Percentiles rank a stretch among this genome's conserved stretches.
These are phyloP conservation scores for Willisornis vidua DNA, from an alignment of 2,113 vertebrate genomes.

Conservation along the genomic window DNA sequence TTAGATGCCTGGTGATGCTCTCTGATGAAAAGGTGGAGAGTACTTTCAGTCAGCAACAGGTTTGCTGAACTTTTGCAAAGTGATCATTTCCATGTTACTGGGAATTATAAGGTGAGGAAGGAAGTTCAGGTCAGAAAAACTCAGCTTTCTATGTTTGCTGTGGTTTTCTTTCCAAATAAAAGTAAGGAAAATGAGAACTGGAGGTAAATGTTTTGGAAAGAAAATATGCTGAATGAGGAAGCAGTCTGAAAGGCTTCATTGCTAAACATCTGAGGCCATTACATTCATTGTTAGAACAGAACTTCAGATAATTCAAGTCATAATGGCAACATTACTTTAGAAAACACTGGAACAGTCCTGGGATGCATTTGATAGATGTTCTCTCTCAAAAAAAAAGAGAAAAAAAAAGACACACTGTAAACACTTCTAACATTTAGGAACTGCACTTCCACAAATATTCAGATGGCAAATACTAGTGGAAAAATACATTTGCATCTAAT, in stretches of 20 bases:
- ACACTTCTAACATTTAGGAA: background rate
- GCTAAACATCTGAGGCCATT: background rate
- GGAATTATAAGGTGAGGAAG: background rate
- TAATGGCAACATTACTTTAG: background rate
- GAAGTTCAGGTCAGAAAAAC: background rate
- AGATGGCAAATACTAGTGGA: background rate
- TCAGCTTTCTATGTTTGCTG: background rate
- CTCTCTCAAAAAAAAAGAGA: background rate
- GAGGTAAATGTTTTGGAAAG: background rate
- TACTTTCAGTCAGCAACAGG: background rate
- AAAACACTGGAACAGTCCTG: background rate
- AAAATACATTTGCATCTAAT: background rate
- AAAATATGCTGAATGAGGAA: fast-evolving
- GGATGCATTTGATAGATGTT: background rate
- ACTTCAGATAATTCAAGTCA: background rate
- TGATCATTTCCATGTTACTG: background rate
- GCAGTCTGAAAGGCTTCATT: background rate
- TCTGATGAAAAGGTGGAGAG: background rate
- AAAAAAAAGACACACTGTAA: fast-evolving
- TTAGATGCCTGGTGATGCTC: background rate
- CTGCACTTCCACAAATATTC: background rate
- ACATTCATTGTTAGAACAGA: background rate
- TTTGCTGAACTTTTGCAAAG: background rate
- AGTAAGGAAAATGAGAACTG: background rate
- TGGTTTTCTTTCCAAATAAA: background rate